Percentiles rank a stretch among this genome's conserved stretches.
Evolutionary conservation across 2,888 invertebrate genomes (phyloP).

Genomic region (Muschampia plurimacula): DNA sequence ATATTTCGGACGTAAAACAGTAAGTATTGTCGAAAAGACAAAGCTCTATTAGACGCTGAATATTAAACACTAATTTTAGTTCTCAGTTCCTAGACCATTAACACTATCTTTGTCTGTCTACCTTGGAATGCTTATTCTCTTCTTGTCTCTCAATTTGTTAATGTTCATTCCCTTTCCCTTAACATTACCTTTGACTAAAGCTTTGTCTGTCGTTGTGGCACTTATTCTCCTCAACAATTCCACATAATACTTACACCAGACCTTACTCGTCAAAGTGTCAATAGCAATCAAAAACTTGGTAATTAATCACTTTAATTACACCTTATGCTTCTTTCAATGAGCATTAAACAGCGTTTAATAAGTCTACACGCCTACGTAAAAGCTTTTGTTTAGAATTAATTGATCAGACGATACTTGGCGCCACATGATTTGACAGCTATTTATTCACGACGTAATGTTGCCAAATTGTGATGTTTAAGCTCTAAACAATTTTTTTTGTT

Average conservation of each 20-base stretch:
- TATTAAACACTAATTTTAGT: not conserved
- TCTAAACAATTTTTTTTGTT: no score
- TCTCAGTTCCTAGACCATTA: not conserved
- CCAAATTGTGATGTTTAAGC: not conserved
- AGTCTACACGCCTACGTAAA: slow-evolving; percentile 20
- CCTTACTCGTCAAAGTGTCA: not conserved
- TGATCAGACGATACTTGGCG: slow-evolving; percentile 30
- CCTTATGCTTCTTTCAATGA: slow-evolving; percentile 18
- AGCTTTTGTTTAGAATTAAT: slow-evolving; percentile 29
- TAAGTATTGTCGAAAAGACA: not conserved
- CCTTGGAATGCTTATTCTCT: not conserved
- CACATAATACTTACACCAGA: slow-evolving; percentile 9
- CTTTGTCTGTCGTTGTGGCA: not conserved
- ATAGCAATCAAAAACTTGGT: slow-evolving; percentile 12
- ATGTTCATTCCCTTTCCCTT: not conserved
- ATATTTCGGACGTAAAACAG: not conserved
- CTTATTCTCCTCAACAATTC: slow-evolving; percentile 4
- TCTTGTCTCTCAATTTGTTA: not conserved
- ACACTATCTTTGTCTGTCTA: not conserved
- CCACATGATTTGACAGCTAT: slow-evolving; percentile 13
- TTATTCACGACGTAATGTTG: slow-evolving; percentile 3
- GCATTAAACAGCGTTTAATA: slow-evolving; percentile 11
- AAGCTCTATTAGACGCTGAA: not conserved
- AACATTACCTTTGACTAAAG: slow-evolving; percentile 2
- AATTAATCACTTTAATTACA: slow-evolving; percentile 36